Conservation (phyloP, 2,113 vertebrate genomes). For the Prionailurus viverrinus region DNA sequence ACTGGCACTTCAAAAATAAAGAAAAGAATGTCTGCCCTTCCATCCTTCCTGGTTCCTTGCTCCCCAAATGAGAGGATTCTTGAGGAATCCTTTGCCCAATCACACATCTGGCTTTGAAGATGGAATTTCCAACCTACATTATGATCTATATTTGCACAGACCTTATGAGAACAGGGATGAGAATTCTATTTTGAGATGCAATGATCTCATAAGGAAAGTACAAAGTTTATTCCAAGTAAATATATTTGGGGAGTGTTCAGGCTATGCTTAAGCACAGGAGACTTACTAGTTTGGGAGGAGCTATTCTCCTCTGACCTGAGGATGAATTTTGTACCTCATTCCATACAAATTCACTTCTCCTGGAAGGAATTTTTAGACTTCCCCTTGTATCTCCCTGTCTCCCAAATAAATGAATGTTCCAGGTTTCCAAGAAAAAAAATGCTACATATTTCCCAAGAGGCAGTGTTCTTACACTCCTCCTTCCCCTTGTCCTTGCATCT, state of each 20-base stretch:
- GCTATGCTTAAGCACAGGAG: not conserved
- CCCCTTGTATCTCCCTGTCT: not conserved
- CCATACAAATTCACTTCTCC: not conserved
- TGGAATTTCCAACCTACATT: not conserved
- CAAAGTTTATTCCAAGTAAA: constrained; percentile 63
- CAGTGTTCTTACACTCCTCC: not conserved
- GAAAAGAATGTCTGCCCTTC: not conserved
- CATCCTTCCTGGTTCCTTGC: not conserved
- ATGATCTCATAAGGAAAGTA: constrained; percentile 67
- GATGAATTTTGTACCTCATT: not conserved
- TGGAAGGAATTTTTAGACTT: constrained; percentile 26
- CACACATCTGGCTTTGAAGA: constrained; percentile 7
- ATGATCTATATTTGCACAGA: constrained; percentile 20
- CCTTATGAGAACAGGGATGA: constrained; percentile 44
- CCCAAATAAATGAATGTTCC: not conserved
- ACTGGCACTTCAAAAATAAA: constrained; percentile 61
- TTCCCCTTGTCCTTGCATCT: not conserved
- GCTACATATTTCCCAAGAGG: not conserved
- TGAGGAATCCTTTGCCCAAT: not conserved
- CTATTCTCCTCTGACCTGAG: not conserved
- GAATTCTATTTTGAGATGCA: constrained; percentile 52
- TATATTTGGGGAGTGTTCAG: not conserved
- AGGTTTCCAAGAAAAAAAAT: not conserved
- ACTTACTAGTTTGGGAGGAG: not conserved
- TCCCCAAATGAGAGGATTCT: not conserved